Evolutionary conservation across 1,140 invertebrate genomes (phyloP).

Genomic region (Aleiodes sp.): DNA sequence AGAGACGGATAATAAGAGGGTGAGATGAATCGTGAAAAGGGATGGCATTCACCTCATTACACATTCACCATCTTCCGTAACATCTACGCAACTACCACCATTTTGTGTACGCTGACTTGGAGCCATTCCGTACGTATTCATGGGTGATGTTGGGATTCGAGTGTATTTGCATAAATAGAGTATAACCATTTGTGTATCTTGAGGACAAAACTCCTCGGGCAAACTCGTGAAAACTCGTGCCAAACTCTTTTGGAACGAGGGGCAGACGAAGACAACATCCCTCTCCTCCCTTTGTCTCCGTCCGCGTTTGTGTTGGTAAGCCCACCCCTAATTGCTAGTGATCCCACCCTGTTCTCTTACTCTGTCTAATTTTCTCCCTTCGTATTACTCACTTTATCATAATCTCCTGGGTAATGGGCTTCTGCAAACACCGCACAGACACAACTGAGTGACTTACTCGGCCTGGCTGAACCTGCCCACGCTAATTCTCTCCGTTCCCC

Average conservation of each 20-base stretch:
- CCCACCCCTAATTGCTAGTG: slow-evolving; percentile 37
- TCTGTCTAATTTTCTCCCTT: slow-evolving; percentile 28
- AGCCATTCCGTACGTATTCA: too few relatives aligned
- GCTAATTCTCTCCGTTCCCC: not conserved
- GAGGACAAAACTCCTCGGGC: not conserved
- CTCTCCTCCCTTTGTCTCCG: slow-evolving; percentile 41
- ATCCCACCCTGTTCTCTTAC: slow-evolving; percentile 34
- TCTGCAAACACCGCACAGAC: slow-evolving; percentile 27
- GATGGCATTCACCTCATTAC: slow-evolving; percentile 53
- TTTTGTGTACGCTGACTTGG: slow-evolving; percentile 41
- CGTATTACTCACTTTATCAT: slow-evolving; percentile 57
- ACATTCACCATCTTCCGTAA: slow-evolving; percentile 53
- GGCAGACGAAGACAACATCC: slow-evolving; percentile 36
- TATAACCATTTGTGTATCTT: slow-evolving; percentile 25
- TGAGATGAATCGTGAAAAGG: slow-evolving; percentile 51
- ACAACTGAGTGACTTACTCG: not conserved
- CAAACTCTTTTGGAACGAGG: not conserved
- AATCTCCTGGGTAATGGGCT: slow-evolving; percentile 59
- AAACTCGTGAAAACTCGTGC: slow-evolving; percentile 13
- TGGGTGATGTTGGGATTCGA: slow-evolving; percentile 7
- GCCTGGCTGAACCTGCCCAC: not conserved
- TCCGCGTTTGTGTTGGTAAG: slow-evolving; percentile 42
- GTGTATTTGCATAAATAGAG: slow-evolving; percentile 24
- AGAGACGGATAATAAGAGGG: not conserved
- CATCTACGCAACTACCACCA: slow-evolving; percentile 43